These are phyloP conservation scores for Dasypogon diadema DNA, from an alignment of 2,888 invertebrate species.

Conservation along the genomic window DNA sequence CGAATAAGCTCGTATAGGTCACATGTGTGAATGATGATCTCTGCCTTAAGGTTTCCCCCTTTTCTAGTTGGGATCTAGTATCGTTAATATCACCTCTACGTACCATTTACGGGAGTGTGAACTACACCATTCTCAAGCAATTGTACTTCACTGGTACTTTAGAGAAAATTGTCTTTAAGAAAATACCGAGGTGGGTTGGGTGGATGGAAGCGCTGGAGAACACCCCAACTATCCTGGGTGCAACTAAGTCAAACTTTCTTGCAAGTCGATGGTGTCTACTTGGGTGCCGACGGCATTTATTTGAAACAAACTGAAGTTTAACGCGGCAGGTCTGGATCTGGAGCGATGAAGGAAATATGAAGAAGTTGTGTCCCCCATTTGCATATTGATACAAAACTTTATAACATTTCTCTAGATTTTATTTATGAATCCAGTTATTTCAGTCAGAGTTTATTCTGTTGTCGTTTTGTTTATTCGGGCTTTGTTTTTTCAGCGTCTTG, in stretches of 20 bases:
- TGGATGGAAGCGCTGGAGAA: not conserved
- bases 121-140: not conserved
- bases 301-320: too few species aligned
- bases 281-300: not conserved
- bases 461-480: conserved; percentile 36
- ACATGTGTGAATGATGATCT: conserved; percentile 23
- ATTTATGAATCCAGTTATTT: conserved; percentile 40
- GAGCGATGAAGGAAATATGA: conserved; percentile 22
- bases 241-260: not conserved
- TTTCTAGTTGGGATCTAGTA: not conserved
- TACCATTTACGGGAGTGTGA: not conserved
- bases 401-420: conserved; percentile 36
- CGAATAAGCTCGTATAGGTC: conserved; percentile 1
- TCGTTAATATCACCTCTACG: not conserved
- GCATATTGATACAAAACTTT: conserved; percentile 47
- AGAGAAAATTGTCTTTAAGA: too few species aligned
- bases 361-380: conserved; percentile 39
- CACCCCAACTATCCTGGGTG: too few species aligned
- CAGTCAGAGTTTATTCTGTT: conserved; percentile 37
- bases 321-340: not conserved
- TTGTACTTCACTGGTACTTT: not conserved
- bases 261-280: not conserved
- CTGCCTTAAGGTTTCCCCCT: not conserved
- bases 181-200: too few species aligned
- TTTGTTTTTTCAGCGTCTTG: conserved; percentile 17